Evolutionary conservation across 2,797 vertebrate species (phyloP).

Genomic region (Pseudochaenichthys georgianus): DNA sequence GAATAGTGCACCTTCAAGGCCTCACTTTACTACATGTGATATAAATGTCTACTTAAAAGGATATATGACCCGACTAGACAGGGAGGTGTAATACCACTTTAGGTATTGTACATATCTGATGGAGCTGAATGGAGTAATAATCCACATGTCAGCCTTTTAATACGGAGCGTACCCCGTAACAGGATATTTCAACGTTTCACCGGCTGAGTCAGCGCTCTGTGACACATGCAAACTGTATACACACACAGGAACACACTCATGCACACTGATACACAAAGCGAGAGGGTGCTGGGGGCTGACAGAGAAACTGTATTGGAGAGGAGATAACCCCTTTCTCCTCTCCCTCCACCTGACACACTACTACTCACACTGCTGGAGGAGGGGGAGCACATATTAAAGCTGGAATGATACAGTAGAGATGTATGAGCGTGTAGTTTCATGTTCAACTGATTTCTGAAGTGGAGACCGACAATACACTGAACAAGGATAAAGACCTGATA

Average conservation of each 20-base stretch:
- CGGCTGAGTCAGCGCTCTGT: conserved; percentile 63
- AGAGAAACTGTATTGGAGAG: conserved; percentile 40
- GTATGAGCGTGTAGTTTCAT: neutral
- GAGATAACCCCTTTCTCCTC: conserved; percentile 51
- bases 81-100: conserved; percentile 53
- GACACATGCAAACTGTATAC: conserved; percentile 25
- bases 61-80: conserved; percentile 50
- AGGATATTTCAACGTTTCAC: conserved; percentile 40
- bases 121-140: conserved; percentile 69
- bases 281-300: conserved; percentile 36
- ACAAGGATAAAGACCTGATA: conserved; percentile 53
- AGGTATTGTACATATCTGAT: conserved; percentile 70
- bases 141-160: conserved; percentile 71
- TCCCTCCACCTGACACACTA: conserved; percentile 46
- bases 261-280: conserved; percentile 29
- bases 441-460: conserved; percentile 57
- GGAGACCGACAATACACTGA: conserved; percentile 44
- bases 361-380: conserved; percentile 33
- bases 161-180: conserved; percentile 51
- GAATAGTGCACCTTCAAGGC: conserved; percentile 58
- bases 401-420: conserved; percentile 37
- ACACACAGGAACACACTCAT: conserved; percentile 7
- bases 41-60: conserved; percentile 68
- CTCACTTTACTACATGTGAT: conserved; percentile 47
- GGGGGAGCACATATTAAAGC: conserved; percentile 5